phyloP scores from a whole-genome alignment of 2,888 invertebrate genomes.

The Polydrusus tereticollis region DNA sequence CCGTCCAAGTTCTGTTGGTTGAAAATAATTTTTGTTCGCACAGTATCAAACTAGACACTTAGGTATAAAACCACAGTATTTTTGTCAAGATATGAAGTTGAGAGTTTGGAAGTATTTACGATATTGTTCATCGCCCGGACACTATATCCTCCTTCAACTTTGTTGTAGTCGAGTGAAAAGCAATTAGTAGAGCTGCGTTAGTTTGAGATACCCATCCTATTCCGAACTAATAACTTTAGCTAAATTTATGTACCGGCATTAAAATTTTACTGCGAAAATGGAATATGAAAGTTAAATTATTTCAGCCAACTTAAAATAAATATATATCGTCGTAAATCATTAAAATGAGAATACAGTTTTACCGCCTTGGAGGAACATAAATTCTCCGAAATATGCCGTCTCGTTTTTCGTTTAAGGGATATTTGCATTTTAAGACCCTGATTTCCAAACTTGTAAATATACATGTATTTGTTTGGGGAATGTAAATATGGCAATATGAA shows the following conservation, averaged over 20 bases:
- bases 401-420: constrained; percentile 1
- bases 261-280: constrained; percentile 5
- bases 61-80: too few relatives aligned
- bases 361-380: constrained; percentile 15
- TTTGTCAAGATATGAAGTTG: too few relatives aligned
- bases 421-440: constrained; percentile 17
- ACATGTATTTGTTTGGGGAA: background rate
- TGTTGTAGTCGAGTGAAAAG: background rate
- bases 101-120: too few relatives aligned
- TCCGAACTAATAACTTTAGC: constrained; percentile 8
- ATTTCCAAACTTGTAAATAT: background rate
- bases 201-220: background rate
- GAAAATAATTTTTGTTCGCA: too few relatives aligned
- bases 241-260: constrained; percentile 6
- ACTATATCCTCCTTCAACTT: background rate
- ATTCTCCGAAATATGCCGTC: constrained; percentile 1
- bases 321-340: constrained; percentile 16
- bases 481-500: too few relatives aligned
- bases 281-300: constrained; percentile 1
- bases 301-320: constrained; percentile 10
- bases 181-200: background rate
- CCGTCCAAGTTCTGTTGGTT: too few relatives aligned
- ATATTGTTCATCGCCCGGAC: too few relatives aligned
- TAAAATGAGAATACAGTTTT: constrained; percentile 22
- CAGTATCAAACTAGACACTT: too few relatives aligned